Conservation (phyloP, 2,888 invertebrate species). For the Serripes groenlandicus region DNA sequence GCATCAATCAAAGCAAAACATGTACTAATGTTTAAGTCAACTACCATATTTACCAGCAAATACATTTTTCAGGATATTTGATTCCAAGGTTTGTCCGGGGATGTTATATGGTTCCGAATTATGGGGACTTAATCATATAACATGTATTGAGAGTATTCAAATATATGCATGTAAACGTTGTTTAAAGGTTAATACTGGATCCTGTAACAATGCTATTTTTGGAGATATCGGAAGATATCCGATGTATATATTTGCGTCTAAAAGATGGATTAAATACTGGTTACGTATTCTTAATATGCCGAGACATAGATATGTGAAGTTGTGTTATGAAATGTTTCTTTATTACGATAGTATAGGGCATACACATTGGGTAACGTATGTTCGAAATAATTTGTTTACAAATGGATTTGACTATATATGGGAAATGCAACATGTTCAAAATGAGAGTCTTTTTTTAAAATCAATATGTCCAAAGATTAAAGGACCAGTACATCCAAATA, state of each 20-base stretch:
- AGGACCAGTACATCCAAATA: slow-evolving; percentile 13
- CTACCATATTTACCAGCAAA: too few species aligned
- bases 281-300: background rate
- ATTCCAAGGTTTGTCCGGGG: slow-evolving; percentile 31
- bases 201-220: slow-evolving; percentile 18
- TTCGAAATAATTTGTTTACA: slow-evolving; percentile 12
- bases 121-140: slow-evolving; percentile 38
- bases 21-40: too few species aligned
- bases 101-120: slow-evolving; percentile 50
- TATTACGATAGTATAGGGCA: slow-evolving; percentile 15
- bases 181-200: background rate
- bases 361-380: slow-evolving; percentile 12
- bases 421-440: too few species aligned
- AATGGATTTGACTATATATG: slow-evolving; percentile 25
- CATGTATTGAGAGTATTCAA: slow-evolving; percentile 34
- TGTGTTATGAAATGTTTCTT: too few species aligned
- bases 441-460: background rate
- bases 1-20: too few species aligned
- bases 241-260: slow-evolving; percentile 13
- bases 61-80: background rate
- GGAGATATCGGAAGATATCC: slow-evolving; percentile 24
- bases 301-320: slow-evolving; percentile 6
- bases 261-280: slow-evolving; percentile 30
- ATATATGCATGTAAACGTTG: slow-evolving; percentile 25
- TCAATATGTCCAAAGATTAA: slow-evolving; percentile 1